These are phyloP conservation scores for Neodiprion pinetum DNA, from an alignment of 1,140 invertebrate species.

Conservation along the genomic window DNA sequence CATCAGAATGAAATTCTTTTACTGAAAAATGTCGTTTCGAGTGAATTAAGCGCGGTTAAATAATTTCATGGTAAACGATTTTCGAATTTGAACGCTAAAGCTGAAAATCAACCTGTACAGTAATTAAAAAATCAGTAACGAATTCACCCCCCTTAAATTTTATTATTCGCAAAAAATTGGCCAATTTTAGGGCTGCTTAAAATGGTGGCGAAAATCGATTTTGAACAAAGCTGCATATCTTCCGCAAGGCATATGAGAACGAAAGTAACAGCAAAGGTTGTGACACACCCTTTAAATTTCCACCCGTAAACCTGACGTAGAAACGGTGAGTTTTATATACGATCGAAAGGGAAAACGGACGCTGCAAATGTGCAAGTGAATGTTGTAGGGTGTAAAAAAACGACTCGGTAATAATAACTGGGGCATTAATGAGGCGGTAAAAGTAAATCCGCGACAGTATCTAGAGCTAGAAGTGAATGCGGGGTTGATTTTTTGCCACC, in stretches of 20 bases:
- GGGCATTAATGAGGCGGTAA: constrained; percentile 57
- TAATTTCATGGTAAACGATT: no score
- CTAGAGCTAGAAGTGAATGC: constrained; percentile 21
- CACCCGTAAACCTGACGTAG: constrained; percentile 41
- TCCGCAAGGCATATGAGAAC: constrained; percentile 12
- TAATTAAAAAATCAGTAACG: no score
- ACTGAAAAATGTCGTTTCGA: no score
- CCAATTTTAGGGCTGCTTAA: neutral
- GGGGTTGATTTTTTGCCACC: constrained; percentile 19
- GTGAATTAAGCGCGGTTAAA: no score
- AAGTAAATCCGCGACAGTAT: constrained; percentile 52
- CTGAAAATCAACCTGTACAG: no score
- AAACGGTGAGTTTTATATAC: constrained; percentile 41
- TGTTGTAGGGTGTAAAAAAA: constrained; percentile 32
- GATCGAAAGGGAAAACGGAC: neutral
- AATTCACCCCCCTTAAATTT: no score
- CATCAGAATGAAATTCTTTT: no score
- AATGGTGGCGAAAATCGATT: constrained; percentile 16
- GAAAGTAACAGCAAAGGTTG: neutral
- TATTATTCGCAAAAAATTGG: no score
- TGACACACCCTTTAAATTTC: constrained; percentile 16
- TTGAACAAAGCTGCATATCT: no score
- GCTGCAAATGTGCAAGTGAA: constrained; percentile 22
- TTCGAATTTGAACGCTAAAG: no score
- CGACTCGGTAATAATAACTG: constrained; percentile 52